Evolutionary conservation across 1,140 invertebrate genomes (phyloP), one percentile per base, ranked within the genome.

Genomic region (Zaprionus ghesquierei): DNA sequence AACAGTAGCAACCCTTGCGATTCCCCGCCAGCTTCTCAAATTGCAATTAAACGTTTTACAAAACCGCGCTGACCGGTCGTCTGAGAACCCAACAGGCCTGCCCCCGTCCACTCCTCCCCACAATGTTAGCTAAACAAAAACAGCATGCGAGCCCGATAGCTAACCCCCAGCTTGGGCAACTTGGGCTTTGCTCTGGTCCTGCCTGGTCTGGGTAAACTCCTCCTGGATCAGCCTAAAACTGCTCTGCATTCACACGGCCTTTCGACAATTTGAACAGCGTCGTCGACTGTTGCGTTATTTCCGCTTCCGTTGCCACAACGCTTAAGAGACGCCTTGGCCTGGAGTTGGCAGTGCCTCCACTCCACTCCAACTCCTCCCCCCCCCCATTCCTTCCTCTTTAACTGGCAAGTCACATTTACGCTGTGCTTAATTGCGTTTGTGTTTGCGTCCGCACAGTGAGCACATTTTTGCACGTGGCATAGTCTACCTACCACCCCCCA

Each of bases 41-140:
- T 87, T 89, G 82, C 82, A 87, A 87, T 87, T 87, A 87, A 87
- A 87, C 84, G 84, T 87, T 87, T 89, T 89, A 89, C 84, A 87
- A 87, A 87, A 87, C 84, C 84, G 77, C 84, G 84, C 80, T 84
- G 84, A 84, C 84, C 84, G 58, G 63, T 72, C 81, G 79, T 58
- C 77, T 77, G 63, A 79, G 74, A 66, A 66, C 53, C 58, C 65
- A 63, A 15, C 35, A 22, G 33, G 18, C 31, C 38, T 46, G 41
- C 41, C 41, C 0, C 44, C 27, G 53, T 15, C 35, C 68, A 31
- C 65, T 29, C 35, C 51, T 31, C 29, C 55, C 49, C 46, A 18
- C 79, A 87, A 87, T 87, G 82, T 82, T 87, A 69, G 65, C 82
- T 74, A 87, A 86, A 77, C 82, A 87, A 79, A 73, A 69, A 31